Percentiles rank a stretch among this genome's conserved stretches.
Conservation (phyloP, 1,140 invertebrate genomes). For the Callitettix versicolor region DNA sequence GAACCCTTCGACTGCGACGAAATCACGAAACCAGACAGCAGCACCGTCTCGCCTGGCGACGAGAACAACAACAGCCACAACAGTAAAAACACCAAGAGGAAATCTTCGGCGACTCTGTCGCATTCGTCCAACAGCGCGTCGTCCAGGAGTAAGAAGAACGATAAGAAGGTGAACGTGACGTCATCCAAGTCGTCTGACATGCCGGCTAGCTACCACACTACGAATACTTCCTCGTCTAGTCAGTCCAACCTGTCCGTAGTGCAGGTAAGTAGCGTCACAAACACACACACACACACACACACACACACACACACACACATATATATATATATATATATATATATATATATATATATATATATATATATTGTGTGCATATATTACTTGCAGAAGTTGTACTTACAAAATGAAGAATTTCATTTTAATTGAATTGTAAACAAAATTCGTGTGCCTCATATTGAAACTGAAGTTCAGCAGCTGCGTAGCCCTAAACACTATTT, state of each 20-base stretch:
- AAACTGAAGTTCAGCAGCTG: no score
- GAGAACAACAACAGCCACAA: constrained; percentile 29
- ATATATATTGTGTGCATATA: no score
- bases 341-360: no score
- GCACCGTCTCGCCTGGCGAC: constrained; percentile 33
- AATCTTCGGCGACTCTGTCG: background rate
- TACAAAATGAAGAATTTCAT: no score
- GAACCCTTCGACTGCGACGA: constrained; percentile 7
- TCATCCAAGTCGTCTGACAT: background rate
- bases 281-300: no score
- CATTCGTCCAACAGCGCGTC: background rate
- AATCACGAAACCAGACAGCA: constrained; percentile 38
- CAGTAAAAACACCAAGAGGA: constrained; percentile 11
- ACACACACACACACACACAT: no score
- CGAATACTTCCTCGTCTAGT: constrained; percentile 3
- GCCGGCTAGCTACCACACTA: background rate
- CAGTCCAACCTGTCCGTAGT: constrained; percentile 15
- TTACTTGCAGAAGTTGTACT: no score
- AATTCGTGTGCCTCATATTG: no score
- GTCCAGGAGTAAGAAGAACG: background rate
- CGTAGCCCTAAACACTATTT: no score
- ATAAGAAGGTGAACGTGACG: constrained; percentile 10
- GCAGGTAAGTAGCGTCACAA: constrained; percentile 8
- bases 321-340: no score
- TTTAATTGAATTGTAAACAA: no score